Conservation (phyloP, 1,140 invertebrate genomes). For the Temnothorax curvispinosus region DNA sequence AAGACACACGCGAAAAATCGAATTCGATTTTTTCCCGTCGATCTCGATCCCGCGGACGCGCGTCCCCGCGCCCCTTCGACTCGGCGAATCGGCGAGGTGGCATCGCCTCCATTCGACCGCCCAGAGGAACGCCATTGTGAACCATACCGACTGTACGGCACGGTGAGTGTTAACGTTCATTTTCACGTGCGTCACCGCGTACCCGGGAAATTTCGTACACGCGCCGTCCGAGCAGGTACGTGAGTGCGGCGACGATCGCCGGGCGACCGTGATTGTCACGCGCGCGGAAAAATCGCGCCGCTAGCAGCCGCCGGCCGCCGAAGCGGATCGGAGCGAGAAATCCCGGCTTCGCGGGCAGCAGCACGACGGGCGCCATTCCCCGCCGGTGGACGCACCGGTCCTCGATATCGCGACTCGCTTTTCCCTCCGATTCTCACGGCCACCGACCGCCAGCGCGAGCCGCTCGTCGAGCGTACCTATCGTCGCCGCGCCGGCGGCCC, state of each 20-base stretch:
- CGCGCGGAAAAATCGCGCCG: neutral
- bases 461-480: neutral
- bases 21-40: conserved; percentile 58
- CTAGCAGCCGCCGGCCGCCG: neutral
- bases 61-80: neutral
- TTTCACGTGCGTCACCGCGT: conserved; percentile 89
- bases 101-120: conserved; percentile 81
- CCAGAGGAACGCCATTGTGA: conserved; percentile 91
- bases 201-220: conserved; percentile 86
- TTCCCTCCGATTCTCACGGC: conserved; percentile 1
- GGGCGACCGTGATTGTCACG: neutral
- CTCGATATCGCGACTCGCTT: conserved; percentile 26
- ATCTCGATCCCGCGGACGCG: fast-evolving
- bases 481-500: neutral
- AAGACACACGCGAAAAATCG: neutral
- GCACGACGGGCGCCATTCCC: conserved; percentile 86
- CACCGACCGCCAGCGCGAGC: neutral
- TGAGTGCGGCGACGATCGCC: too few species aligned
- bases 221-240: conserved; percentile 71
- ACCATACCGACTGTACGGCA: conserved; percentile 90
- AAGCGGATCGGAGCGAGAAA: conserved; percentile 40
- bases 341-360: neutral
- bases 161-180: conserved; percentile 88
- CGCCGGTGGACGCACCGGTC: conserved; percentile 31
- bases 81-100: conserved; percentile 73